Evolutionary conservation across 2,113 vertebrate species (phyloP), one percentile per base, ranked within the genome.

Genomic region (Calonectris borealis): DNA sequence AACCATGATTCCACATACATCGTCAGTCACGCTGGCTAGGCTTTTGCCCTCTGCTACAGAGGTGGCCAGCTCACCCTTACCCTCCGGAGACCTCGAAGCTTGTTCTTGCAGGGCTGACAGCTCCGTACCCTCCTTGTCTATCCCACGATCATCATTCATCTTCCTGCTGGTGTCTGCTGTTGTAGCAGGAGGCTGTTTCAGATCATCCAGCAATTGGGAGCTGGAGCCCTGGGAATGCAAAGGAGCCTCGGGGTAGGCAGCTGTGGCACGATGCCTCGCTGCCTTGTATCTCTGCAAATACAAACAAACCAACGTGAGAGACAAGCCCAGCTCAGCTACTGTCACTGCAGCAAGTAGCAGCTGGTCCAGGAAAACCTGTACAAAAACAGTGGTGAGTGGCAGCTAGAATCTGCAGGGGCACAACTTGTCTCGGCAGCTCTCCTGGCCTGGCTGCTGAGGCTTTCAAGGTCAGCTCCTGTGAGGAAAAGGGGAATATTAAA

Each of bases 251-350:
- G 86, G 32, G 29, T 65, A 95, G 95, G 94, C 88, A 96, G 95
- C 54, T 61, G 65, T 19, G 93, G 97, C 90, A 69, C 78, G 96
- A 92, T 95, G 81, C 97, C 97, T 98, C 2, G 97, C 87, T 61
- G 97, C 96, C 96, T 98, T 98, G 97, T 98, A 97, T 95, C 98
- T 98, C 98, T 98, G 93, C 32, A 96, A 94, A 95, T 64, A 90
- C 94, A 92, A 97, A 90, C 36, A 94, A 89, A 92, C 10, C 82
- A 91, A 36, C 0, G 2, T 96, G 71, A 97, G 94, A 69, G 26
- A 60, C 7, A 7, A 86, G 90, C 29, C 71, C 68, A 38, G 54
- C 79, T 86, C 65, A 27, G 78, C 48, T 44, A 11, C 79, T 6
- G 58, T 86, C 73, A 87, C 86, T 86, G 89, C 70, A 95, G 84